Evolutionary conservation across 1,140 invertebrate species (phyloP), one percentile per base, ranked within the genome.

Genomic region (Forficula auricularia): DNA sequence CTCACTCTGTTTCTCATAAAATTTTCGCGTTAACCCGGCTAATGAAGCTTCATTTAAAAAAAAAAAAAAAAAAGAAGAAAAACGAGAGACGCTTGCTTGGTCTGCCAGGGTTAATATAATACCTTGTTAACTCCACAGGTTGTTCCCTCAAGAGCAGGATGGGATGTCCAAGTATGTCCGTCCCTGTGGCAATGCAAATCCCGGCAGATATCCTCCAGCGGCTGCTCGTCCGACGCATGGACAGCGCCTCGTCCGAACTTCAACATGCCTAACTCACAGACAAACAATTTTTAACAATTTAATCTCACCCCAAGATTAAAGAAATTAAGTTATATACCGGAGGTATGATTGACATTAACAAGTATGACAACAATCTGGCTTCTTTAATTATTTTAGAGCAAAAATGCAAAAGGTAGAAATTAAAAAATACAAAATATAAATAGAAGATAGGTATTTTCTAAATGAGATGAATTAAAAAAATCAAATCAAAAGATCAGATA

Each of bases 161-260:
- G 71, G 10, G 68, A 70, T 3, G 67, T 72, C 78, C 79, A 82
- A 0, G 76, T 80, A 49, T 79, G 76, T 38, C 75, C 61, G 50
- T 80, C 77, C 19, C 75, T 60, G 48, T 64, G 60, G 47, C 71
- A 73, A 47, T 72, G 71, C 13, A 73, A 50, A 56, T 73, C 70
- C 40, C 66, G 54, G 44, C 71, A 73, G 10, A 72, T 63, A 43
- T 73, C 70, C 46, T 63, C 61, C 19, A 72, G 44, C 2, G 64
- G 59, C 50, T 72, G 69, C 44, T 64, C 61, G 22, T 43, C 30
- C 4, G 57, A 57, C 0, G 67, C 62, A 49, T 71, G 69, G 35
- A 52, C 54, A 48, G 68, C 71, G 6, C 67, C 70, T 42, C 56
- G 48, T 3, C 71, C 71, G 50, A 72, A 71, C 52, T 71, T 72